Evolutionary conservation across 2,113 vertebrate species (phyloP).

Genomic region (Sitta europaea): DNA sequence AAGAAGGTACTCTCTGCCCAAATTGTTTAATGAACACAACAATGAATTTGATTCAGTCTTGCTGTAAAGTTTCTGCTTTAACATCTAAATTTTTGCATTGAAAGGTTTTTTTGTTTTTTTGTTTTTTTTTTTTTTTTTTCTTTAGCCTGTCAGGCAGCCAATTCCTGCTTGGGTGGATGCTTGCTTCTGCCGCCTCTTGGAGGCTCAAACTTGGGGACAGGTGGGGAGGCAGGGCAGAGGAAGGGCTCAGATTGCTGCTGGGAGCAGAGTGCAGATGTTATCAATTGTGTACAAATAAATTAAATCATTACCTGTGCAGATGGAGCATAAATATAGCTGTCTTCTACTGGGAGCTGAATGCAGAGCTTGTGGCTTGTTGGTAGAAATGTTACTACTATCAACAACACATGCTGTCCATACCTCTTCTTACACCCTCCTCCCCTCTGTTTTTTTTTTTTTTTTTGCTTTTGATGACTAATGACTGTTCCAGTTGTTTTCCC

Average conservation of each 20-base stretch:
- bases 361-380: neutral
- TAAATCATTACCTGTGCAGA: neutral
- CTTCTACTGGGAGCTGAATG: neutral
- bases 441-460: neutral
- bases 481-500: neutral
- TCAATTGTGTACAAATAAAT: neutral
- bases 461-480: neutral
- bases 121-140: too few species aligned
- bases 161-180: neutral
- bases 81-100: neutral
- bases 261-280: neutral
- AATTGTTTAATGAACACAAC: neutral
- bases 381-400: neutral
- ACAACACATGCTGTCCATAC: neutral
- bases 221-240: neutral
- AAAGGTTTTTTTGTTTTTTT: too few species aligned
- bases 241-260: neutral
- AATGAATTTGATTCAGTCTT: neutral
- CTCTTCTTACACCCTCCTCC: neutral
- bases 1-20: neutral
- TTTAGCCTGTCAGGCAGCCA: neutral
- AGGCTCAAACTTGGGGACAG: neutral
- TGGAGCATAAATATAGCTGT: neutral
- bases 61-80: neutral
- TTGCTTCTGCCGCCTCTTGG: neutral